Evolutionary conservation across 2,888 invertebrate species (phyloP).

Genomic region (Erpobdella octoculata): DNA sequence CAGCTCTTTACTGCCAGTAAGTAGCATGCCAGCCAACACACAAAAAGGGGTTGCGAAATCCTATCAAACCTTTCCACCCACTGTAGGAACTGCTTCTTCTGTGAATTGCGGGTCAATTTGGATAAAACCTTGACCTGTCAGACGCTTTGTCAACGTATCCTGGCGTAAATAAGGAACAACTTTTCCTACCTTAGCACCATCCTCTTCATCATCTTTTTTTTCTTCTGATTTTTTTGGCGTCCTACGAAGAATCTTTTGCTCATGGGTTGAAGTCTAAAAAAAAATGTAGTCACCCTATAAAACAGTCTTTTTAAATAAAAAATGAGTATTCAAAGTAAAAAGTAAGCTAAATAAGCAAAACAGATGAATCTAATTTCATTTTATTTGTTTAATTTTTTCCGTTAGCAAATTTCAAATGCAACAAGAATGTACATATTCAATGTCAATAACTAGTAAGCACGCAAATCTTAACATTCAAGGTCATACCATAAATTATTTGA

Average conservation of each 20-base stretch:
- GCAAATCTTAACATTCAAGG: no score
- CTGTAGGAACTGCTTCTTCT: not conserved
- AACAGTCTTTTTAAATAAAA: no score
- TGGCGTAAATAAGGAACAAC: slow-evolving; percentile 8
- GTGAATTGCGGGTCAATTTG: not conserved
- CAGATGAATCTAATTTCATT: not conserved
- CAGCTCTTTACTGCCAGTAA: not conserved
- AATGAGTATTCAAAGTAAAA: not conserved
- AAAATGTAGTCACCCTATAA: no score
- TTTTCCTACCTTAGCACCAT: not conserved
- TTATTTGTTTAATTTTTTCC: no score
- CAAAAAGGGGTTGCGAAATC: not conserved
- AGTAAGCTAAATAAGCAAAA: not conserved
- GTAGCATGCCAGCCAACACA: not conserved
- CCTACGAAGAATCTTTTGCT: not conserved
- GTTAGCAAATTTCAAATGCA: no score
- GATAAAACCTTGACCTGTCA: slow-evolving; percentile 11
- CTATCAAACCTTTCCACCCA: not conserved
- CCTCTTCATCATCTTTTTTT: not conserved
- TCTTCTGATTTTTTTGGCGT: not conserved
- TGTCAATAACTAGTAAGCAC: no score
- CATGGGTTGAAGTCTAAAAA: not conserved
- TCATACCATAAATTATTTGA: no score
- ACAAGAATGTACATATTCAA: no score
- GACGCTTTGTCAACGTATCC: slow-evolving; percentile 7